A percentile compares a stretch with the other conserved stretches of the same genome.
phyloP scores from a whole-genome alignment of 2,113 vertebrate genomes.

The Phoxinus phoxinus region DNA sequence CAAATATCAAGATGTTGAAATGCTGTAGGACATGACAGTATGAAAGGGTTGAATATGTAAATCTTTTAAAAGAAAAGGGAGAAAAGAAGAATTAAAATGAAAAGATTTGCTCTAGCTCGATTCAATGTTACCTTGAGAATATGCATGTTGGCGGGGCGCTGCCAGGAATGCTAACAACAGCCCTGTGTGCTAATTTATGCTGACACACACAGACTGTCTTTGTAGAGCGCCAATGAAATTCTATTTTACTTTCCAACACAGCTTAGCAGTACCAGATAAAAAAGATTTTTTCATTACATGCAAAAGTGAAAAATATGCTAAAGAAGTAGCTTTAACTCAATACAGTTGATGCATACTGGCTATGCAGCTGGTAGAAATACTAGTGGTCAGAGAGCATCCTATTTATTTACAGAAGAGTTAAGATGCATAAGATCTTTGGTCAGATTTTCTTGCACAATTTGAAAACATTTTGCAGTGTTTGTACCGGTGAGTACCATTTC shows the following conservation, averaged over 20 bases:
- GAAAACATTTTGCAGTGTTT: neutral
- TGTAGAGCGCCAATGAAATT: neutral
- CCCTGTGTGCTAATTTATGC: slow-evolving; percentile 29
- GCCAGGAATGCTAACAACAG: slow-evolving; percentile 29
- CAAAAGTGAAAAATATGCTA: neutral
- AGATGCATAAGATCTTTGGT: neutral
- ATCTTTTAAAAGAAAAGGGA: neutral
- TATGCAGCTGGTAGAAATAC: neutral
- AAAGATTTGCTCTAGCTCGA: neutral
- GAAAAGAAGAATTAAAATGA: neutral
- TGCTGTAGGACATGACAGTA: neutral
- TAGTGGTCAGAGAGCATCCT: neutral
- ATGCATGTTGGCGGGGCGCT: slow-evolving; percentile 22
- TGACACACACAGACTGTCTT: slow-evolving; percentile 28
- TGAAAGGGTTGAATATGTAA: neutral
- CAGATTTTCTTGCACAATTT: neutral
- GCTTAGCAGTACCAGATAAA: neutral
- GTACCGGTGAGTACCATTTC: neutral
- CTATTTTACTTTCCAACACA: neutral
- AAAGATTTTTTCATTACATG: neutral
- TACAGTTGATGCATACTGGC: neutral
- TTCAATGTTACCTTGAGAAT: slow-evolving; percentile 37
- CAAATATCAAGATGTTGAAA: neutral
- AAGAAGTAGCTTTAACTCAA: neutral
- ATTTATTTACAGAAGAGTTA: neutral